These are phyloP conservation scores for Trilocha varians DNA, from an alignment of 2,888 invertebrate genomes.

Conservation along the genomic window DNA sequence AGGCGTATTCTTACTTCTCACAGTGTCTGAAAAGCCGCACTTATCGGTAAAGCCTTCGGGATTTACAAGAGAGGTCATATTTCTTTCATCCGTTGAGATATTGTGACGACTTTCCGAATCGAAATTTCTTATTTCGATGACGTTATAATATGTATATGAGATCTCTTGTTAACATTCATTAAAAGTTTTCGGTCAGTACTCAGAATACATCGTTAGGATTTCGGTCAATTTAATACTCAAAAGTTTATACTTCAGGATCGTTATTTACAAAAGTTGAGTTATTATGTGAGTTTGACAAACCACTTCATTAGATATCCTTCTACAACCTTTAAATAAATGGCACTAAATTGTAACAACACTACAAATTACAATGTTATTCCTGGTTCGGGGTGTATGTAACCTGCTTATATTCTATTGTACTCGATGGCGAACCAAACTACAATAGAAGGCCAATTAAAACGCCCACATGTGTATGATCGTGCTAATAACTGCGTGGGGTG, in stretches of 20 bases:
- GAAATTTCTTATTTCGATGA: neutral
- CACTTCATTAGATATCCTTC: no score
- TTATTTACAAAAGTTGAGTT: no score
- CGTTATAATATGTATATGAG: neutral
- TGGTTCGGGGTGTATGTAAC: neutral
- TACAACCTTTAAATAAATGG: neutral
- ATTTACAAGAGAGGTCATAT: conserved; percentile 12
- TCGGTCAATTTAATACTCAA: no score
- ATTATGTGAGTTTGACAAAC: no score
- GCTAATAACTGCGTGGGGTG: neutral
- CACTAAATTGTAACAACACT: neutral
- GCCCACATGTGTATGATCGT: neutral
- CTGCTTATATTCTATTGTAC: neutral
- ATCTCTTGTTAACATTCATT: neutral
- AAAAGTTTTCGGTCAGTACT: neutral
- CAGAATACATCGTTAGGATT: no score
- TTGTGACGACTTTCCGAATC: neutral
- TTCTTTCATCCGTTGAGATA: conserved; percentile 9
- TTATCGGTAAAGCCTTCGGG: conserved; percentile 8
- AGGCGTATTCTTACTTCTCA: conserved; percentile 1
- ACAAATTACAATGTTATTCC: neutral
- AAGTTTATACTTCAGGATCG: no score
- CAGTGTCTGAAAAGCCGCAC: conserved; percentile 3
- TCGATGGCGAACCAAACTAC: neutral
- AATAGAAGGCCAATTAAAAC: neutral